Evolutionary conservation across 2,113 vertebrate species (phyloP), one percentile per base, ranked within the genome.

Genomic region (Oreochromis aureus): DNA sequence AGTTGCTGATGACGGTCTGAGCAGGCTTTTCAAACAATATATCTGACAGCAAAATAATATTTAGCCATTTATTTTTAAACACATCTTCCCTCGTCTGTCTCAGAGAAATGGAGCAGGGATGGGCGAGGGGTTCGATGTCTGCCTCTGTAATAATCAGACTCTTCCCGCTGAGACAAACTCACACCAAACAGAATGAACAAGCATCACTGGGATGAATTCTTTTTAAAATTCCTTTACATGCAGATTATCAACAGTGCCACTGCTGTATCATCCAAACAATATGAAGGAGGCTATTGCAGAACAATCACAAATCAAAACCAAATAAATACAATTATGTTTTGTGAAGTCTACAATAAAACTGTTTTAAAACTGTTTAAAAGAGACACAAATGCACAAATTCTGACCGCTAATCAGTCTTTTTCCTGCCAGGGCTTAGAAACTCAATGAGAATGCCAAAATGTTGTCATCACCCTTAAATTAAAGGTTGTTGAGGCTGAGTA

Each of bases 21-120:
- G 84, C 82, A 51, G 10, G 34, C 55, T 73, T 87, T 87, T 83
- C 41, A 89, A 91, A 86, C 53, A 12, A 41, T 73, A 76, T 46
- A 79, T 88, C 39, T 89, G 80, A 88, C 63, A 85, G 71, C 24
- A 58, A 88, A 84, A 89, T 85, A 80, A 85, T 78, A 92, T 93
- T 88, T 82, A 88, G 80, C 13, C 61, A 90, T 92, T 80, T 90
- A 86, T 89, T 86, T 90, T 90, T 89, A 79, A 91, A 87, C 34
- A 63, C 16, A 58, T 84, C n/a, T 82, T 81, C 51, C 81, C 54
- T 83, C 18, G 11, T 86, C 30, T 85, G 7, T 56, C 18, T 85
- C 51, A 24, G 81, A 61, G 80, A 86, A 81, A 56, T 9, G 3
- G 41, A 22, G 39, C 2, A 10, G 30, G 80, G 54, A 82, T 79